These are phyloP conservation scores for Limnodromus scolopaceus DNA, from an alignment of 2,797 vertebrate species.

Conservation along the genomic window DNA sequence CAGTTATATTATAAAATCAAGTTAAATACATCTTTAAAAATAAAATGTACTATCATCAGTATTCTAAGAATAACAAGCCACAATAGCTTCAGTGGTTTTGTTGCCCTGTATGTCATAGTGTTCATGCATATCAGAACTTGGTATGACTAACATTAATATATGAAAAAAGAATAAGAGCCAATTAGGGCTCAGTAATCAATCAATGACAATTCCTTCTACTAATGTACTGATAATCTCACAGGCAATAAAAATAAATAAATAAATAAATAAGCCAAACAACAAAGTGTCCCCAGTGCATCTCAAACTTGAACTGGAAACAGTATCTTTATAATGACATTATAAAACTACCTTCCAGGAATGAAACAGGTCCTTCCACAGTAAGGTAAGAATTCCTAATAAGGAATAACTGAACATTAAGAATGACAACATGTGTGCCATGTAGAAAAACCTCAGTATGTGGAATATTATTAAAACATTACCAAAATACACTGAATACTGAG, in stretches of 20 bases:
- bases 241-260: not conserved
- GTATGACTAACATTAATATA: not conserved
- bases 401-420: constrained; percentile 25
- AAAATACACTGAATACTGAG: not conserved
- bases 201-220: constrained; percentile 17
- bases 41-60: not conserved
- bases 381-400: not conserved
- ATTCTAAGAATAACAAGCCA: not conserved
- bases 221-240: not conserved
- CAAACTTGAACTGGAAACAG: not conserved
- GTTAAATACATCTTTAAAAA: not conserved
- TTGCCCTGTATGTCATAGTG: not conserved
- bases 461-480: not conserved
- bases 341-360: not conserved
- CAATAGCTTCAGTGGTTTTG: not conserved
- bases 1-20: not conserved
- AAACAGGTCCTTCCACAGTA: not conserved
- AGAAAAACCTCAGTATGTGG: not conserved
- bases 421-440: rapidly evolving
- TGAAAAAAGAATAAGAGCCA: not conserved
- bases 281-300: not conserved
- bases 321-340: not conserved
- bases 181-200: constrained; percentile 18
- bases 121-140: not conserved
- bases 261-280: not conserved